These are phyloP conservation scores for Acronicta leporina DNA, from an alignment of 2,888 invertebrate species.

Conservation along the genomic window DNA sequence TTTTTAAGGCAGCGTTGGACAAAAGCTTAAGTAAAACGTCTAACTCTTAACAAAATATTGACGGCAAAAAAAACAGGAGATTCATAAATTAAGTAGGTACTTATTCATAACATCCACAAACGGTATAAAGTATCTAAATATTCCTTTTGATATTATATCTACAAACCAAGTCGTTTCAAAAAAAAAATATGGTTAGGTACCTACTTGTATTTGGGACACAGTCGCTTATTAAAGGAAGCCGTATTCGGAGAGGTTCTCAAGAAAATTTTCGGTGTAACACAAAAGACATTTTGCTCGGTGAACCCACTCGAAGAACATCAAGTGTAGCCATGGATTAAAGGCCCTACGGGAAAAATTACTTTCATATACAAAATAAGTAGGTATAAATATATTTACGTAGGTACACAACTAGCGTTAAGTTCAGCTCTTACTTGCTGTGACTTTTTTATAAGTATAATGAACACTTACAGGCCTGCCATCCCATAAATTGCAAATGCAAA, in stretches of 20 bases:
- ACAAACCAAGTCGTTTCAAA: conserved; percentile 32
- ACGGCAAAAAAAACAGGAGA: conserved; percentile 4
- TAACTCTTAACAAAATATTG: background rate
- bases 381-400: conserved; percentile 18
- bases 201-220: conserved; percentile 36
- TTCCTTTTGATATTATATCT: conserved; percentile 44
- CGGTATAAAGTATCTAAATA: conserved; percentile 24
- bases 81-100: conserved; percentile 5
- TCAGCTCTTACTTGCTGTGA: too few species aligned
- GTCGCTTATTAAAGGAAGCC: conserved; percentile 50
- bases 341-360: conserved; percentile 36
- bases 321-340: conserved; percentile 54
- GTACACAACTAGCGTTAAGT: too few species aligned
- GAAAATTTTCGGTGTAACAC: conserved; percentile 56
- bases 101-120: conserved; percentile 9
- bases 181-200: conserved; percentile 24
- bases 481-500: too few species aligned
- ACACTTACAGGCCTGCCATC: too few species aligned
- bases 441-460: too few species aligned
- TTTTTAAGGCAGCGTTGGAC: too few species aligned
- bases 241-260: conserved; percentile 46
- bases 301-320: conserved; percentile 56
- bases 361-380: conserved; percentile 27
- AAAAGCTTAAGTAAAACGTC: background rate
- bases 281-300: conserved; percentile 61